phyloP scores from a whole-genome alignment of 2,797 vertebrate genomes.

The Huso huso region DNA sequence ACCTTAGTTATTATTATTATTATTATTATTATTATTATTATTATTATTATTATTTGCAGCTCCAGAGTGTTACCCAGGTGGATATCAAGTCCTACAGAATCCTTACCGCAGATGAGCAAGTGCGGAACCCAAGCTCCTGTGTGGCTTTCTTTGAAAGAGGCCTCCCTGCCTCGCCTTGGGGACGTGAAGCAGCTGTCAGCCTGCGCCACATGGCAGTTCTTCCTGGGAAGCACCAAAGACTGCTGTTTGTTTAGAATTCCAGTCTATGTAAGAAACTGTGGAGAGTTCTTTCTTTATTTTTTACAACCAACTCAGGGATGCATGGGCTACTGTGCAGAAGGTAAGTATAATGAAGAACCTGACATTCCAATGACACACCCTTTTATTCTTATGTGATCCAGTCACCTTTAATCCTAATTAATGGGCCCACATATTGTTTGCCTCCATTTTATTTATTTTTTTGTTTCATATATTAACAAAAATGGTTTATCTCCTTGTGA shows the following conservation, averaged over 20 bases:
- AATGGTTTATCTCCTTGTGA: no score
- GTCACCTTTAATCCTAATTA: no score
- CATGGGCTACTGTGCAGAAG: constrained; percentile 68
- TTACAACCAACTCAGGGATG: constrained; percentile 64
- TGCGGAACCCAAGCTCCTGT: constrained; percentile 69
- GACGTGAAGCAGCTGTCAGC: constrained; percentile 48
- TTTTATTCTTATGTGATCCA: no score
- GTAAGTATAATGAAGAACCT: constrained; percentile 24
- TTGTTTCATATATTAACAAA: no score
- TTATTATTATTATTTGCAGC: constrained; percentile 37
- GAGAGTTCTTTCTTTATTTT: constrained; percentile 60
- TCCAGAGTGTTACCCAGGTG: constrained; percentile 59
- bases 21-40: no score
- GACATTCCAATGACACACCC: no score
- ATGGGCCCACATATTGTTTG: no score
- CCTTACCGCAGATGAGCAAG: constrained; percentile 66
- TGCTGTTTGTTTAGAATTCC: constrained; percentile 64
- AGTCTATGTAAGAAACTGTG: constrained; percentile 53
- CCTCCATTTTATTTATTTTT: no score
- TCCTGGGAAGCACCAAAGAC: constrained; percentile 50
- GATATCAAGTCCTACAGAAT: constrained; percentile 46
- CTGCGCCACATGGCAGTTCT: constrained; percentile 64
- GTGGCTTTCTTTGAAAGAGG: constrained; percentile 58
- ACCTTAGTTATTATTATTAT: no score
- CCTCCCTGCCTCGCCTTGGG: constrained; percentile 42